phyloP scores from a whole-genome alignment of 2,888 invertebrate genomes.

The Epinotia nisella region DNA sequence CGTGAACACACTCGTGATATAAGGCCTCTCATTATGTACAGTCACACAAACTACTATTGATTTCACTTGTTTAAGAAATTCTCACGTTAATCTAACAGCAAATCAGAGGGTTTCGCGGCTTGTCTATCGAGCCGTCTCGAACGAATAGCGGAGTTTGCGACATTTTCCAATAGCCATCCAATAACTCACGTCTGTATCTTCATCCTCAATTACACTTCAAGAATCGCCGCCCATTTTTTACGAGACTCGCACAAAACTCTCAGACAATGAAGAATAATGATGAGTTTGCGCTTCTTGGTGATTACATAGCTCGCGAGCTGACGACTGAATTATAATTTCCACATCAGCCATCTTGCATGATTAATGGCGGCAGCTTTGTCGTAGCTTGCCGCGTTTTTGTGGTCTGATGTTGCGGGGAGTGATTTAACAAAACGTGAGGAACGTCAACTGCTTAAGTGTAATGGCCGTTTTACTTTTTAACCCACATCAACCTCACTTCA shows the following conservation, averaged over 20 bases:
- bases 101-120: not conserved
- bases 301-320: constrained; percentile 26
- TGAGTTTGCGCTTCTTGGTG: constrained; percentile 19
- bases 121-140: not conserved
- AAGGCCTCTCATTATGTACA: no score
- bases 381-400: constrained; percentile 5
- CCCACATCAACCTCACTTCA: no score
- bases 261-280: constrained; percentile 37
- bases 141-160: not conserved
- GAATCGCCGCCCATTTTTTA: constrained; percentile 12
- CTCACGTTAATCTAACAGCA: not conserved
- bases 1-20: no score
- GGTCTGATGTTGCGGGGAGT: constrained; percentile 1
- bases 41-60: no score
- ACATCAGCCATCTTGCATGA: constrained; percentile 25
- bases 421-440: constrained; percentile 10
- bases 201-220: constrained; percentile 15
- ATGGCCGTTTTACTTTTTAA: not conserved
- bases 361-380: constrained; percentile 40
- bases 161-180: constrained; percentile 9
- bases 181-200: constrained; percentile 25
- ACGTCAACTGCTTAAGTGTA: not conserved
- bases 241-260: constrained; percentile 8
- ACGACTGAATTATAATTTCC: constrained; percentile 42
- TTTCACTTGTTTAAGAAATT: no score